Evolutionary conservation across 2,888 invertebrate species (phyloP).

Genomic region (Cerceris rybyensis): DNA sequence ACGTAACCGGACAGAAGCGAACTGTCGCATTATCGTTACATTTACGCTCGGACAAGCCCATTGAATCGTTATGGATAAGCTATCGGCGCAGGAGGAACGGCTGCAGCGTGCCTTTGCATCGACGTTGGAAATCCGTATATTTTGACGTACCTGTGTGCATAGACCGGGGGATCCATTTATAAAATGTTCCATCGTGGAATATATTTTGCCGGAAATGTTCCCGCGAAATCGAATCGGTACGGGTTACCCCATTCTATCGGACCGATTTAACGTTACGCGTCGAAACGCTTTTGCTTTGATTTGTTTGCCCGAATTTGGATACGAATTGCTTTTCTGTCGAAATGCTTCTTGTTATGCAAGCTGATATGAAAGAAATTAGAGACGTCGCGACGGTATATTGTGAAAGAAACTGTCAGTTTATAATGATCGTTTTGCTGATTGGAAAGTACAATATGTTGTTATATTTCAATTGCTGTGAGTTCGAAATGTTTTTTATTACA

Average conservation of each 20-base stretch:
- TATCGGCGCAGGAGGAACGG: conserved; percentile 56
- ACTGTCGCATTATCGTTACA: conserved; percentile 79
- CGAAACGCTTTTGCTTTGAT: conserved; percentile 49
- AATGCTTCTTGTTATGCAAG: conserved; percentile 1
- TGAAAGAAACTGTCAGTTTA: too few species aligned
- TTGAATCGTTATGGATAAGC: conserved; percentile 78
- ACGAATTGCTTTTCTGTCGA: conserved; percentile 38
- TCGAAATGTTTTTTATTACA: too few species aligned
- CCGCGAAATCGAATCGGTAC: conserved; percentile 59
- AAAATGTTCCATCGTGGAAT: conserved; percentile 50
- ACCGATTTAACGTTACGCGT: conserved; percentile 44
- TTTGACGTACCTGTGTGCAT: conserved; percentile 36
- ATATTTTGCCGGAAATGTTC: conserved; percentile 52
- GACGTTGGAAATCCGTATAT: conserved; percentile 45
- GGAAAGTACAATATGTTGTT: too few species aligned
- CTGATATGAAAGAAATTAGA: background rate
- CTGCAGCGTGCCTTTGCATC: conserved; percentile 16
- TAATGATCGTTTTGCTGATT: too few species aligned
- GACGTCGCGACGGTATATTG: too few species aligned
- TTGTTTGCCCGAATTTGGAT: conserved; percentile 48
- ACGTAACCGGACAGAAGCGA: conserved; percentile 59
- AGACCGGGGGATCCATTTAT: conserved; percentile 40
- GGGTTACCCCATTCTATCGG: conserved; percentile 53
- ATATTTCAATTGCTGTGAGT: too few species aligned
- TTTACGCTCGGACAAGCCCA: conserved; percentile 78